These are phyloP conservation scores for Drosophila mojavensis DNA, from an alignment of 1,140 invertebrate species.

Conservation along the genomic window DNA sequence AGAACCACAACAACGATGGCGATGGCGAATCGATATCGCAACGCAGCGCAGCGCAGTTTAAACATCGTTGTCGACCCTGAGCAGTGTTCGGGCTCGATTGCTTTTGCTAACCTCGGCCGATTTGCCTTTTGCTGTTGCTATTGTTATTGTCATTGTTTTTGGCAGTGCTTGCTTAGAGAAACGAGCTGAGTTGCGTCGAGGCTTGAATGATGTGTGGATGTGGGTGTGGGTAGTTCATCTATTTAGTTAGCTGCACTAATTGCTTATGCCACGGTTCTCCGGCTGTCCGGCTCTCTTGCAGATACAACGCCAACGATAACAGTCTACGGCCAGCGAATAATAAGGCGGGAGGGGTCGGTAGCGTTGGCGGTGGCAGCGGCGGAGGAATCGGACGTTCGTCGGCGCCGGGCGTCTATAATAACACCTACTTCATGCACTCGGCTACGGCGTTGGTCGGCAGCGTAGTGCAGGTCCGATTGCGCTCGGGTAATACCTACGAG, in stretches of 20 bases:
- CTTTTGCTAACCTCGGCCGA: conserved; percentile 21
- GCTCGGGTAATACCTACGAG: conserved; percentile 92
- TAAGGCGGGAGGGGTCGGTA: conserved; percentile 41
- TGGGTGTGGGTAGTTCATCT: not conserved
- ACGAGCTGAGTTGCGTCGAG: not conserved
- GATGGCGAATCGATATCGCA: conserved; percentile 55
- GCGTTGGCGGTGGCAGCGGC: conserved; percentile 65
- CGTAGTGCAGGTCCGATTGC: conserved; percentile 91
- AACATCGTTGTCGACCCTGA: conserved; percentile 50
- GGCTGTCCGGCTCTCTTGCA: conserved; percentile 21
- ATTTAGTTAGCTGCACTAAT: conserved; percentile 18
- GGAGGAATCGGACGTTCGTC: conserved; percentile 83
- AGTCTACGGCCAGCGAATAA: conserved; percentile 66
- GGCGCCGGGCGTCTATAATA: conserved; percentile 93
- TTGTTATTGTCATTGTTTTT: conserved; percentile 6
- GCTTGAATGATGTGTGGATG: not conserved
- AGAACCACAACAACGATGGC: not conserved
- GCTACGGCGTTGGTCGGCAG: conserved; percentile 93
- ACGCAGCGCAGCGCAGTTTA: conserved; percentile 7
- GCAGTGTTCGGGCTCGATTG: conserved; percentile 57
- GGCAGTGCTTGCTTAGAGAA: conserved; percentile 5
- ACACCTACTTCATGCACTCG: conserved; percentile 94
- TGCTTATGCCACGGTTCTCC: conserved; percentile 2
- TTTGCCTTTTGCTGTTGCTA: not conserved
- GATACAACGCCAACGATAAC: conserved; percentile 75